A percentile compares a stretch with the other conserved stretches of the same genome.
Conservation (phyloP, 2,797 vertebrate genomes). For the Peromyscus melanophrys region DNA sequence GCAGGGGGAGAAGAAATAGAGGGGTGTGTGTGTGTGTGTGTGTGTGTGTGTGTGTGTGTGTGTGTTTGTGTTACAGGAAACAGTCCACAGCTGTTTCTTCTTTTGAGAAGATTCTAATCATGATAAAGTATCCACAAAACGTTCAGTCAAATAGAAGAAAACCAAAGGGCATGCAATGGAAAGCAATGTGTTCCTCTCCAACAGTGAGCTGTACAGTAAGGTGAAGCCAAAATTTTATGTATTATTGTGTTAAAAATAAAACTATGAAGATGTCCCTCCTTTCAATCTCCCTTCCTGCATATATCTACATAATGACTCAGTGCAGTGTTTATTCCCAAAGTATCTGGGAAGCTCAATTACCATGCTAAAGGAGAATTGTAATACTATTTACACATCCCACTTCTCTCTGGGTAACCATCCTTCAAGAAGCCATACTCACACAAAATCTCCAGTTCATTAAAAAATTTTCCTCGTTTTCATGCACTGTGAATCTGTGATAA, state of each 20-base stretch:
- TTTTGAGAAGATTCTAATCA: background rate
- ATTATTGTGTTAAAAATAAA: slow-evolving; percentile 59
- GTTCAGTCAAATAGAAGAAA: background rate
- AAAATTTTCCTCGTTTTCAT: slow-evolving; percentile 71
- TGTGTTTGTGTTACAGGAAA: background rate
- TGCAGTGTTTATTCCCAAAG: background rate
- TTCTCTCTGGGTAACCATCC: background rate
- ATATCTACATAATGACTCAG: slow-evolving; percentile 49
- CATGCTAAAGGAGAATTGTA: slow-evolving; percentile 32
- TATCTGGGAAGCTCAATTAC: slow-evolving; percentile 57
- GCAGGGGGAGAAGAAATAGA: fast-evolving
- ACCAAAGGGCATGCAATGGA: background rate
- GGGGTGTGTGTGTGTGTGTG: background rate
- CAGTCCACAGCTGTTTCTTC: background rate
- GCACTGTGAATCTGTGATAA: slow-evolving; percentile 65
- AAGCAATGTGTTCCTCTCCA: background rate
- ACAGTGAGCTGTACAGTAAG: background rate
- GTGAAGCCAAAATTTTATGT: slow-evolving; percentile 48
- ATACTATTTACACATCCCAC: background rate
- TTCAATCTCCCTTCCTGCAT: background rate
- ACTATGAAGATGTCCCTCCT: slow-evolving; percentile 15
- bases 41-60: no score
- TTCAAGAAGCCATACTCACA: background rate
- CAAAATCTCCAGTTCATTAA: slow-evolving; percentile 27
- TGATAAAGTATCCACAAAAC: background rate